These are phyloP conservation scores for Tenualosa ilisha DNA, from an alignment of 2,797 vertebrate genomes.

Conservation along the genomic window DNA sequence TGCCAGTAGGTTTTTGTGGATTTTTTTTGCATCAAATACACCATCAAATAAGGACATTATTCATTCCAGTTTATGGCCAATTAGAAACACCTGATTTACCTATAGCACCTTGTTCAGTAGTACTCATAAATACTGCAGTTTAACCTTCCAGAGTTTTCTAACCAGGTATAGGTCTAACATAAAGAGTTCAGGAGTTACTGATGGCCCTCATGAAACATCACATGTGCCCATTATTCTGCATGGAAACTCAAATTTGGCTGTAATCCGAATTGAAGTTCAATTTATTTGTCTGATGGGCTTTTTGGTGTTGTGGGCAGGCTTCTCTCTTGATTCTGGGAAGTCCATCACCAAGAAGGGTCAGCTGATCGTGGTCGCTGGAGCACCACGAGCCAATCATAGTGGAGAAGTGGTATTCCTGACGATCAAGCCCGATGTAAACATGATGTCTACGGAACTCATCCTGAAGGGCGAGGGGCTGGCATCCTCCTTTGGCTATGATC, in stretches of 20 bases:
- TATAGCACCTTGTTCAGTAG: not conserved
- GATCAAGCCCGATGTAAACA: conserved; percentile 58
- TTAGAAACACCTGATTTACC: not conserved
- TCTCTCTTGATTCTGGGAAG: conserved; percentile 91
- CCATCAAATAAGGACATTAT: too few relatives aligned
- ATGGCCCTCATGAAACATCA: not conserved
- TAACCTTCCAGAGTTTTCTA: not conserved
- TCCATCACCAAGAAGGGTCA: conserved; percentile 77
- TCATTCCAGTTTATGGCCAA: not conserved
- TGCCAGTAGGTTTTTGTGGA: not conserved
- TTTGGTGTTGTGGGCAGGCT: conserved; percentile 74
- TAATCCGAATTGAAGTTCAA: not conserved
- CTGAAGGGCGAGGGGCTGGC: conserved; percentile 91
- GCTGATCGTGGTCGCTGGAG: conserved; percentile 92
- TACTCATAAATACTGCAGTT: not conserved
- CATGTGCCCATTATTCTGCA: not conserved
- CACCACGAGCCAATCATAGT: conserved; percentile 91
- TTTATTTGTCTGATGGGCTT: conserved; percentile 14
- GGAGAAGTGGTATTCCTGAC: conserved; percentile 90
- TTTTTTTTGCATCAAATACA: not conserved
- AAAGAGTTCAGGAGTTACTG: not conserved
- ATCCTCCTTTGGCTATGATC: conserved; percentile 95
- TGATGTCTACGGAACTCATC: conserved; percentile 70
- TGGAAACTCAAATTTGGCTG: not conserved
- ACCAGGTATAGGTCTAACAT: not conserved